A percentile compares a stretch with the other conserved stretches of the same genome.
phyloP scores from a whole-genome alignment of 2,888 invertebrate species.

The Andricus curvator region DNA sequence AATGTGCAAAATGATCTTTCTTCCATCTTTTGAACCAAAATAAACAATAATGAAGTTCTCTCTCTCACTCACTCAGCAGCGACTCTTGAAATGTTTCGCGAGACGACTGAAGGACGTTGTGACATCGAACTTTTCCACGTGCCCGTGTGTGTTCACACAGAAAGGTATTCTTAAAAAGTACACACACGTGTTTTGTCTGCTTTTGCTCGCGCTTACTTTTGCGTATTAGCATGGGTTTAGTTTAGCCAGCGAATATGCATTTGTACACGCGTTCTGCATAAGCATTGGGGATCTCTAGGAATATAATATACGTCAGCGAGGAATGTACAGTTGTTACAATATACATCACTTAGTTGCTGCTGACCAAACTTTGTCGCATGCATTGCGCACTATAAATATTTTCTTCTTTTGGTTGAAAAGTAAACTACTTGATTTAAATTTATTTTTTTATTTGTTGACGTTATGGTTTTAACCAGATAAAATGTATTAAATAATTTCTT shows the following conservation, averaged over 20 bases:
- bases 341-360: background rate
- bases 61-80: too few species aligned
- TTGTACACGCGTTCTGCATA: conserved; percentile 11
- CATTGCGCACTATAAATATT: too few species aligned
- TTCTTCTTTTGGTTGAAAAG: too few species aligned
- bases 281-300: background rate
- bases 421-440: too few species aligned
- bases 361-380: background rate
- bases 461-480: too few species aligned
- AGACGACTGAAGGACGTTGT: conserved; percentile 45
- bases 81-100: conserved; percentile 17
- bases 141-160: conserved; percentile 3
- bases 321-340: too few species aligned
- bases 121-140: conserved; percentile 49
- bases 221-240: conserved; percentile 10
- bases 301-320: background rate
- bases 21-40: background rate
- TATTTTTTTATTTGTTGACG: too few species aligned
- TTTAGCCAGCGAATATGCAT: conserved; percentile 15
- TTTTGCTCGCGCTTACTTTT: conserved; percentile 31
- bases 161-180: conserved; percentile 1
- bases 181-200: conserved; percentile 34
- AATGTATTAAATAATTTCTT: too few species aligned
- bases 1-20: background rate
- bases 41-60: background rate